Percentiles rank a stretch among this genome's conserved stretches.
phyloP scores from a whole-genome alignment of 2,888 invertebrate genomes.

The Melipona bicolor region DNA sequence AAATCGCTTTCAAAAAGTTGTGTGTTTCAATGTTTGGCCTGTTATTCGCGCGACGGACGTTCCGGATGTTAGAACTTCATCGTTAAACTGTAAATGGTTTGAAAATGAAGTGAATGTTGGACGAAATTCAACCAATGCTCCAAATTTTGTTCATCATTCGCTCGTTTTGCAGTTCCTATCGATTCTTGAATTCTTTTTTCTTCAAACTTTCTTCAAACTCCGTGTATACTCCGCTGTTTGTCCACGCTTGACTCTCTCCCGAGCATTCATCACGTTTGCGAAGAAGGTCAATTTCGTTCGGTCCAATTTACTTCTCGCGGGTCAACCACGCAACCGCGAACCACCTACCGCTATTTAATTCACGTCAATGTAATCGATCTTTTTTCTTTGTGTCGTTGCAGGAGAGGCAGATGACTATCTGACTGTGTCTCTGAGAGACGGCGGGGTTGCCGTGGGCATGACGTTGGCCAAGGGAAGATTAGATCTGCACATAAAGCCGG shows the following conservation, averaged over 20 bases:
- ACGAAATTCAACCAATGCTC: too few relatives aligned
- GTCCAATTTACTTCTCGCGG: not conserved
- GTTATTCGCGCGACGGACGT: too few relatives aligned
- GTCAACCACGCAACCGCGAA: not conserved
- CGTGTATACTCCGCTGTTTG: too few relatives aligned
- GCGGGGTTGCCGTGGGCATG: slow-evolving; percentile 94
- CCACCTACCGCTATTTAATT: not conserved
- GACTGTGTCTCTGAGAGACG: slow-evolving; percentile 94
- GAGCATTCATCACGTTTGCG: not conserved
- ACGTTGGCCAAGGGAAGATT: slow-evolving; percentile 95
- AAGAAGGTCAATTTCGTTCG: not conserved
- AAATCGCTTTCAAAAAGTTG: too few relatives aligned
- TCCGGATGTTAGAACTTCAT: too few relatives aligned
- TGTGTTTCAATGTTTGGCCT: too few relatives aligned
- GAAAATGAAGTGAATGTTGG: too few relatives aligned
- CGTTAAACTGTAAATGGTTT: too few relatives aligned
- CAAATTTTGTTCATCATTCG: not conserved
- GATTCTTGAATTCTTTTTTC: not conserved
- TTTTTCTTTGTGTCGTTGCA: slow-evolving; percentile 80
- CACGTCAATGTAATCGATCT: not conserved
- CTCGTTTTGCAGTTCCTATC: not conserved
- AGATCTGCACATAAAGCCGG: slow-evolving; percentile 95
- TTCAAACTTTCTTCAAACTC: too few relatives aligned
- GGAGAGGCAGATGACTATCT: slow-evolving; percentile 96
- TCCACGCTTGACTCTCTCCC: too few relatives aligned